These are phyloP conservation scores for Huso huso DNA, from an alignment of 2,797 vertebrate genomes.

Conservation along the genomic window DNA sequence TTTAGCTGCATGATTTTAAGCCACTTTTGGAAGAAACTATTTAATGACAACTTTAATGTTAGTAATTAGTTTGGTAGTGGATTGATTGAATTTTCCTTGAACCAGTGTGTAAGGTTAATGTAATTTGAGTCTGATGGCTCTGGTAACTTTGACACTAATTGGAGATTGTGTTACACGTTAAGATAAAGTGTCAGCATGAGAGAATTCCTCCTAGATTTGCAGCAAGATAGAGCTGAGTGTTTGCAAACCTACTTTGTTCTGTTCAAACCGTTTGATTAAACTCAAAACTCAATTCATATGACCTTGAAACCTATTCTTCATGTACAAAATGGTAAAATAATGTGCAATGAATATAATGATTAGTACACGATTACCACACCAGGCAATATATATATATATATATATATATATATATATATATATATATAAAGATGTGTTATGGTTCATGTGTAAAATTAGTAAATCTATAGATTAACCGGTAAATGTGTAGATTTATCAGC, in stretches of 20 bases:
- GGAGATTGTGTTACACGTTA: constrained; percentile 47
- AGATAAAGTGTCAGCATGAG: constrained; percentile 46
- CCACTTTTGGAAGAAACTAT: constrained; percentile 49
- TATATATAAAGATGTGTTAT: no score
- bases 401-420: no score
- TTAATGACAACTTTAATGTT: constrained; percentile 57
- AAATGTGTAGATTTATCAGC: no score
- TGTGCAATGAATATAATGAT: no score
- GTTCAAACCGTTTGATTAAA: constrained; percentile 36
- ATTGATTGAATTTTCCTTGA: constrained; percentile 51
- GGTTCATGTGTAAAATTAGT: no score
- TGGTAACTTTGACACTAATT: constrained; percentile 57
- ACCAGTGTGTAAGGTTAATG: constrained; percentile 54
- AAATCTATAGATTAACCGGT: no score
- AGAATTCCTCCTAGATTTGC: constrained; percentile 34
- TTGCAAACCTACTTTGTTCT: constrained; percentile 34
- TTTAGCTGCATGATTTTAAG: constrained; percentile 40
- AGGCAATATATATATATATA: no score
- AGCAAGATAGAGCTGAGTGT: constrained; percentile 31
- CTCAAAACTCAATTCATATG: constrained; percentile 34
- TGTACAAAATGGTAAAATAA: background rate
- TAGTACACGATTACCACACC: background rate
- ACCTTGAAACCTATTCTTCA: constrained; percentile 23
- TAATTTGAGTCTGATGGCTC: constrained; percentile 40
- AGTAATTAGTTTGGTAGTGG: constrained; percentile 51